A percentile compares a stretch with the other conserved stretches of the same genome.
phyloP scores from a whole-genome alignment of 2,888 invertebrate genomes.

The Volucella inanis region DNA sequence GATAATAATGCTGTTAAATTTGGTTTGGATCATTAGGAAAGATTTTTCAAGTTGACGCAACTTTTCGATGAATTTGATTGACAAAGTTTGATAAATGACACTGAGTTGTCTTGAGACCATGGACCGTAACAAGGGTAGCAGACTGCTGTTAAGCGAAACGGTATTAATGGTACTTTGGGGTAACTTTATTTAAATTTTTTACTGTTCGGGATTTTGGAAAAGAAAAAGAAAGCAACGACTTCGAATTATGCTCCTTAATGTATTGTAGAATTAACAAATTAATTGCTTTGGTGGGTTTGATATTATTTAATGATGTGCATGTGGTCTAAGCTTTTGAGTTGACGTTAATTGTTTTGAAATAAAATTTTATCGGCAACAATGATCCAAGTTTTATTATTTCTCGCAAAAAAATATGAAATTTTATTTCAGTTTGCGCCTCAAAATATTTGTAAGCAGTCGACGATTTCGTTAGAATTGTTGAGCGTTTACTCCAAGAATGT shows the following conservation, averaged over 20 bases:
- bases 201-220: constrained; percentile 8
- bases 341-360: constrained; percentile 35
- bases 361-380: constrained; percentile 52
- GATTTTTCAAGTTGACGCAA: constrained; percentile 50
- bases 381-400: constrained; percentile 34
- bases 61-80: constrained; percentile 62
- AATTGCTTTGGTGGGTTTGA: constrained; percentile 52
- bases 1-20: constrained; percentile 52
- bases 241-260: constrained; percentile 42
- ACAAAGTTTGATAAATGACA: constrained; percentile 65
- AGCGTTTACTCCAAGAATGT: constrained; percentile 38
- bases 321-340: constrained; percentile 1
- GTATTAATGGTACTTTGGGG: constrained; percentile 46
- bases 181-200: constrained; percentile 29
- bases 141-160: constrained; percentile 13
- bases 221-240: constrained; percentile 20
- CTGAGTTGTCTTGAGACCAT: not conserved
- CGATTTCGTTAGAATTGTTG: constrained; percentile 56
- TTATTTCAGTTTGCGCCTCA: constrained; percentile 31
- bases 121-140: constrained; percentile 11
- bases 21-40: constrained; percentile 50
- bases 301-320: constrained; percentile 36
- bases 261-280: constrained; percentile 59
- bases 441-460: constrained; percentile 34
- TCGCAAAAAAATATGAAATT: constrained; percentile 57